These are phyloP conservation scores for Acanthopleura granulata DNA, from an alignment of 2,888 invertebrate species.

Conservation along the genomic window DNA sequence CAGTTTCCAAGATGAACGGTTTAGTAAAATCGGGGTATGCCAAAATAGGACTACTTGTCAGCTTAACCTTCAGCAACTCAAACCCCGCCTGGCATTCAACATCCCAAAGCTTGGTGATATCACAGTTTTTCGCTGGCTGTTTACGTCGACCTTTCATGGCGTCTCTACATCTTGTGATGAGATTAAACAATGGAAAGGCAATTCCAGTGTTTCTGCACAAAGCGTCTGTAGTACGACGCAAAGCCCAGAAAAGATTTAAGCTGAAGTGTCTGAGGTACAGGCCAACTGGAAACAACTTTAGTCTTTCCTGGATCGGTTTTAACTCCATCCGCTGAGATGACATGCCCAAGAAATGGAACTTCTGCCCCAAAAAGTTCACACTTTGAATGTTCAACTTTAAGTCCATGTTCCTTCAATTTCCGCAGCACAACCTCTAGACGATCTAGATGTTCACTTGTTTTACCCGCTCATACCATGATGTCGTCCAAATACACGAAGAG, in stretches of 20 bases:
- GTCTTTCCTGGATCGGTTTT: slow-evolving; percentile 5
- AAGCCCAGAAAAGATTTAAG: neutral
- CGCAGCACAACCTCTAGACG: neutral
- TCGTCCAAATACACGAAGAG: slow-evolving; percentile 10
- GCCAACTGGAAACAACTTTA: neutral
- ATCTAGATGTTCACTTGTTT: neutral
- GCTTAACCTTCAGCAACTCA: slow-evolving; percentile 25
- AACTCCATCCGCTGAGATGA: slow-evolving; percentile 8
- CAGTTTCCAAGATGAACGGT: slow-evolving; percentile 23
- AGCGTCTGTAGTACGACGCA: slow-evolving; percentile 5
- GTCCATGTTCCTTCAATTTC: neutral
- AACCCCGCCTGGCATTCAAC: slow-evolving; percentile 29
- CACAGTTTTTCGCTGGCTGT: neutral
- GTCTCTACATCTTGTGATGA: neutral
- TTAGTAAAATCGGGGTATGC: slow-evolving; percentile 29
- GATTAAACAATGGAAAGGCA: neutral
- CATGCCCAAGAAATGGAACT: neutral
- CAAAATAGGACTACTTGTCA: slow-evolving; percentile 30
- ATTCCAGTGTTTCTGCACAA: neutral
- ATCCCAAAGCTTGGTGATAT: slow-evolving; percentile 21
- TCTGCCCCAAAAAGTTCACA: neutral
- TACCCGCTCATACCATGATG: neutral
- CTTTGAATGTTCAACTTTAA: neutral
- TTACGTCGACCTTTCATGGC: neutral
- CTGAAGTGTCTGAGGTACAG: neutral